phyloP scores from a whole-genome alignment of 2,888 invertebrate species.

The Priocnemis perturbator region DNA sequence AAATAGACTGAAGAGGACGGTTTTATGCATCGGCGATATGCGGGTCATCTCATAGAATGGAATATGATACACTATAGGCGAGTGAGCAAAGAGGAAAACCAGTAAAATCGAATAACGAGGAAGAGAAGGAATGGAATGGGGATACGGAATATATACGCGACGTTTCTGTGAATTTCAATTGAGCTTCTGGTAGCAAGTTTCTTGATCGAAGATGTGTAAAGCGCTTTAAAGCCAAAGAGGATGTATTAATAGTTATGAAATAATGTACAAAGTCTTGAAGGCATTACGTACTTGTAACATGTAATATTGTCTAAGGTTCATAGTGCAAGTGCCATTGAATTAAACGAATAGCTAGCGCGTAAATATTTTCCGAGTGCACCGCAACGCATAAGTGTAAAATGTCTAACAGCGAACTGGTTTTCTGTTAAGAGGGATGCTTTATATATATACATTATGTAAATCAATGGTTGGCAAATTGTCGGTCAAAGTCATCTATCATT shows the following conservation, averaged over 20 bases:
- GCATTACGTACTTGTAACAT: conserved; percentile 48
- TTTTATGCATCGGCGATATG: conserved; percentile 22
- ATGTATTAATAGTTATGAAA: conserved; percentile 35
- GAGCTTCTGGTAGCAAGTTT: conserved; percentile 36
- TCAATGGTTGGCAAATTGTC: no score
- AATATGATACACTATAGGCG: conserved; percentile 5
- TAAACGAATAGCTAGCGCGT: conserved; percentile 22
- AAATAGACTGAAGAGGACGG: conserved; percentile 39
- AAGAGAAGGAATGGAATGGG: not conserved
- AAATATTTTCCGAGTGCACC: conserved; percentile 4
- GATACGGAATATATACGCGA: conserved; percentile 11
- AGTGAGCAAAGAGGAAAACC: not conserved
- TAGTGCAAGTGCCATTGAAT: conserved; percentile 50
- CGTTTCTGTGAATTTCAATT: conserved; percentile 39
- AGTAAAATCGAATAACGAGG: conserved; percentile 18
- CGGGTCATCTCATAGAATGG: conserved; percentile 16
- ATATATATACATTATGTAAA: no score
- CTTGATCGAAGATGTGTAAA: conserved; percentile 30
- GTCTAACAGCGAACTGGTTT: no score
- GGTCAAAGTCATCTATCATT: no score
- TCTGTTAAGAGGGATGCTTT: no score
- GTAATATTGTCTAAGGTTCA: conserved; percentile 45
- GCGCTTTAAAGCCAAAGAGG: conserved; percentile 50
- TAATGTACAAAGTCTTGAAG: conserved; percentile 51
- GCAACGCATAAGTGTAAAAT: no score